Base-by-base conservation (phyloP, 2,888 invertebrate species). In the Seira ritae region DNA sequence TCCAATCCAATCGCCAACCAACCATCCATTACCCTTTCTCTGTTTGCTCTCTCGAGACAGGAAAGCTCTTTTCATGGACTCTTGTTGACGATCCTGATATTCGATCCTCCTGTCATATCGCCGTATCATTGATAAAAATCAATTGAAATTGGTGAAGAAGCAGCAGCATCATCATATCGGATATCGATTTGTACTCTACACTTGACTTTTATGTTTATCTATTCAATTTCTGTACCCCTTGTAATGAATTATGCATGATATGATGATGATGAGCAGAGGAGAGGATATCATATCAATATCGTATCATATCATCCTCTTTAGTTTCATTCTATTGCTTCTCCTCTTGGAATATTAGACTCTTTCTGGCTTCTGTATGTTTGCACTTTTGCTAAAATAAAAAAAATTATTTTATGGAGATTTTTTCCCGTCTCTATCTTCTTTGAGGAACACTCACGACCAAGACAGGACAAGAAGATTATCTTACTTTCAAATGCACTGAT, bases 201-300 rank as follows among this genome's bases (percentile, higher is more conserved):
- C 60, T 69, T 69, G 55, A 67, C 46, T 69, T 69, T 73, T 75
- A 65, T 24, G n/a, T 31, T 15, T 22, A n/a, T n/a, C 62, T 70
- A 19, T 73, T 4, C 8, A 2, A 31, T 4, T 31, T 55, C 62
- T 17, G 37, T 80, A 55, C 68, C 72, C 62, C 37, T 31, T 31
- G 42, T 80, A 70, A 80, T 80, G 80, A 80, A 80, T 80, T 80
- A 80, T 80, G 80, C 74, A 80, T 80, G 74, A 75, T 80, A 31
- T 8, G 31, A 31, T 31, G 8, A 31, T 31, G 31, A 31, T 31
- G 31, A 31, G 31, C 31, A 4, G 31, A 4, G 31, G 2, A 8
- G 10, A 50, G 19, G 23, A 37, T 37, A 31, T 68, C 42, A 17
- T 19, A 68, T 68, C 60, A 60, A n/a, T n/a, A n/a, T n/a, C n/a